A percentile compares a stretch with the other conserved stretches of the same genome.
Evolutionary conservation across 2,797 vertebrate species (phyloP).

Genomic region (Mico argentatus): DNA sequence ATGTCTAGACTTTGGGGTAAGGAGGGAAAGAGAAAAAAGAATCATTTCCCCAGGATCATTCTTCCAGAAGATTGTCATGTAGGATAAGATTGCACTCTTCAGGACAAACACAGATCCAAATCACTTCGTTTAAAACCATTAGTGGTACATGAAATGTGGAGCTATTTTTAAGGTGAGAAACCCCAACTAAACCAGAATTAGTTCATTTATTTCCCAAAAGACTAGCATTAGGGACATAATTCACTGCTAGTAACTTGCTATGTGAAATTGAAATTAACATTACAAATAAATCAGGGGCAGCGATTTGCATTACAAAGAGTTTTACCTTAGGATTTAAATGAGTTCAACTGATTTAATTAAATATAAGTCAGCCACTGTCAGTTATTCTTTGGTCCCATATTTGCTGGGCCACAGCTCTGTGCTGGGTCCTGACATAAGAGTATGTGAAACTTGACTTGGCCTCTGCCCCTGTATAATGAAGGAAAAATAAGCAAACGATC

Average conservation of each 20-base stretch:
- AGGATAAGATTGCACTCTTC: neutral
- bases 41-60: neutral
- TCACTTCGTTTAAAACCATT: too few relatives aligned
- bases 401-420: neutral
- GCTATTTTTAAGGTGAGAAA: neutral
- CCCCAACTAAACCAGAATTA: neutral
- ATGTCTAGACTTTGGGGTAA: too few relatives aligned
- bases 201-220: neutral
- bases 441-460: neutral
- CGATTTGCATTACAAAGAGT: neutral
- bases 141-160: neutral
- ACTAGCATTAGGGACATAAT: neutral
- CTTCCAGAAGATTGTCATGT: neutral
- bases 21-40: neutral
- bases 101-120: neutral
- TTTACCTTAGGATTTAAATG: neutral
- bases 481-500: neutral
- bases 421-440: neutral
- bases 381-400: neutral
- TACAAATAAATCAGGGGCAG: neutral
- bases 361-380: neutral
- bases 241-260: neutral
- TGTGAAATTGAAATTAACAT: constrained; percentile 14
- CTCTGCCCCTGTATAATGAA: too few relatives aligned
- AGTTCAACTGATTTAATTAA: neutral